Evolutionary conservation across 2,888 invertebrate genomes (phyloP).

Genomic region (Cataglyphis rosenhaueri): DNA sequence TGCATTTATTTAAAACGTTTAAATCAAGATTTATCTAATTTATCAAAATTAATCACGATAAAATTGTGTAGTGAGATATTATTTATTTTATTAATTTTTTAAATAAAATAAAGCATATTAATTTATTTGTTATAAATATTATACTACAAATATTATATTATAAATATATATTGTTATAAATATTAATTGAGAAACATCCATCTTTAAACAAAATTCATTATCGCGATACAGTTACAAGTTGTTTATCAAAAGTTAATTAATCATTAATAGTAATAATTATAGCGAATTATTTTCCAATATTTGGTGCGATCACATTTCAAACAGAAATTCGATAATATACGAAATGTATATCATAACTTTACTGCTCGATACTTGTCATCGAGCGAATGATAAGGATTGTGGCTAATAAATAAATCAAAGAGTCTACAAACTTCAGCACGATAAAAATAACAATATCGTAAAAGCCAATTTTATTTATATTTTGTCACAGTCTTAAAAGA

Average conservation of each 20-base stretch:
- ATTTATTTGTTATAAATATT: neutral
- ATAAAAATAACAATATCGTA: neutral
- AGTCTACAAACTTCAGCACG: neutral
- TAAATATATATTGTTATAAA: too few species aligned
- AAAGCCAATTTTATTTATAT: neutral
- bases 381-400: neutral
- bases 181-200: neutral
- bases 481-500: neutral
- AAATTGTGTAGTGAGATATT: neutral
- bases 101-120: neutral
- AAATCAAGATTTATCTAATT: conserved; percentile 19
- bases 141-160: too few species aligned
- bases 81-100: neutral
- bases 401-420: neutral
- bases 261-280: too few species aligned
- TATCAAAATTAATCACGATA: neutral
- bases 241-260: neutral
- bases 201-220: neutral
- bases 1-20: neutral
- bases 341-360: too few species aligned
- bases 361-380: too few species aligned
- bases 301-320: too few species aligned
- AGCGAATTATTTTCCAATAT: too few species aligned
- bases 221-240: neutral
- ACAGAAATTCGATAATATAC: too few species aligned